Base-by-base conservation (phyloP, 2,888 invertebrate species). In the Scrobipalpa atriplicella region DNA sequence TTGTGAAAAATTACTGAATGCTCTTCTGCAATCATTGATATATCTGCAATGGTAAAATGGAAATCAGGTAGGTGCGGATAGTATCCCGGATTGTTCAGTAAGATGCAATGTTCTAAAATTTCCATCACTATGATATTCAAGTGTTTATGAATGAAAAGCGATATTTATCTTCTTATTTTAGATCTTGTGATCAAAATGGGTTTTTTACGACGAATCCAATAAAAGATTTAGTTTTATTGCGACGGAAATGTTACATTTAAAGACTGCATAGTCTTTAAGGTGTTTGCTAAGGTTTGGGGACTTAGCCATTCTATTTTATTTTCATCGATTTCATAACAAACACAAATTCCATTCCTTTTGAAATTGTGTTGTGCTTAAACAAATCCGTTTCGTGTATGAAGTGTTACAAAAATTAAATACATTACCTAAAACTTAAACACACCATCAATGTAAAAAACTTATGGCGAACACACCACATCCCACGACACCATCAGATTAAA, bases 201-300 rank as follows among this genome's bases (percentile, higher is more conserved):
- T 18, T 52, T 52, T 52, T 52, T 52, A 52, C 16, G 52, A 52
- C 18, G 52, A 19, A 18, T 16, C 5, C 47, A 56, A 67, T 58
- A 62, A 68, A 67, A 66, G 52, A 66, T n/a, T n/a, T 13, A 2
- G 21, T 18, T 52, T 52, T 52, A 52, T 52, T 52, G 52, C 52
- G 52, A 19, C 52, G 52, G 52, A 52, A 52, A 52, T 52, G 52
- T 19, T 18, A 9, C 16, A 9, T 52, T n/a, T n/a, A n/a, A 29
- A 5, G 18, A 1, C 16, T 52, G 52, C 10, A 19, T 52, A 18
- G 18, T 2, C 47, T 52, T 18, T 19, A 19, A 9, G 8, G 16
- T 52, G 18, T 16, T 52, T 9, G 18, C 52, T 52, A 66, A 64
- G 62, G 67, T 66, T 71, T 51, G 18, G 0, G 52, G 21, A 29